Base-by-base conservation (phyloP, 2,113 vertebrate genomes). In the Suricata suricatta region DNA sequence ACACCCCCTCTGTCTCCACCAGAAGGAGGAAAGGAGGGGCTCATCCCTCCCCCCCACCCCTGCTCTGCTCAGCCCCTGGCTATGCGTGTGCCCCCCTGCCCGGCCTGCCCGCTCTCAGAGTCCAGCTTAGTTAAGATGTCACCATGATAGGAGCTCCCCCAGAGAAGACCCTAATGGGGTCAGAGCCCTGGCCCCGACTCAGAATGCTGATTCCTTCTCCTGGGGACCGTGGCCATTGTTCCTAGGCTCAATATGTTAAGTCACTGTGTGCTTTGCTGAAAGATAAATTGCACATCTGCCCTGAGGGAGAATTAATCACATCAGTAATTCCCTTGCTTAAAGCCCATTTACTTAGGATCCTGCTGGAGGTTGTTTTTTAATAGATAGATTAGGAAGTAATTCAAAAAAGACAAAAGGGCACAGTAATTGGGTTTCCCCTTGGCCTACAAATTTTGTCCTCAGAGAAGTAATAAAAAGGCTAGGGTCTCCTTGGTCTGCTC, bases 281-380 rank as follows among this genome's bases (percentile, higher is more conserved):
- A 96, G 96, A 98, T 90, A 95, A 96, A 97, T 93, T 80, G 96
- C 88, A 7, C 71, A 29, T 92, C 76, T 83, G 88, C 84, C 98
- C 97, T 11, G 4, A 90, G 94, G 97, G 96, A 96, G 92, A 64
- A 63, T 50, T 88, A 95, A 82, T 96, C 96, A 81, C 88, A 27
- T 66, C 63, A 23, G 80, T 95, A 77, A 97, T 85, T 95, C 84
- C 88, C 77, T 92, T 94, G 94, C 95, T 97, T 96, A 90, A 88
- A 97, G 88, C n/a, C 88, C 94, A 83, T 97, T 97, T 96, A 97
- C 95, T 95, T 81, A 97, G 93, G 66, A 92, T 96, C 87, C 71
- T 77, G 90, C 81, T 74, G 4, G 90, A 96, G 76, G 90, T 47
- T 90, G 52, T 54, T 84, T 63, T 94, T 97, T 57, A 88, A 88